A percentile compares a stretch with the other conserved stretches of the same genome.
These are phyloP conservation scores for Percopsis transmontana DNA, from an alignment of 2,113 vertebrate genomes.

Conservation along the genomic window DNA sequence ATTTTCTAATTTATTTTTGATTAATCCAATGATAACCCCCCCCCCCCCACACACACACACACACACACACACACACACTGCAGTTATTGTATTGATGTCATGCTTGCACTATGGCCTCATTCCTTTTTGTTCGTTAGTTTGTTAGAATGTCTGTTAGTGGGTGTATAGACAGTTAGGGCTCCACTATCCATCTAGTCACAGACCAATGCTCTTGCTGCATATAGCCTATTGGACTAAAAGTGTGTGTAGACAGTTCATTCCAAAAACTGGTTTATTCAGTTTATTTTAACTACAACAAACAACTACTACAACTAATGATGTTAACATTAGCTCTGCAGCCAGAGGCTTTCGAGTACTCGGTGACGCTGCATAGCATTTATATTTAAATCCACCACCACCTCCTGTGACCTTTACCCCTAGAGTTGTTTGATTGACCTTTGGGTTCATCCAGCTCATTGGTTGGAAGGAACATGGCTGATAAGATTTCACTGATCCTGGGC, in stretches of 20 bases:
- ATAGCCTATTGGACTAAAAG: too few species aligned
- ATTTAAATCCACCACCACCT: neutral
- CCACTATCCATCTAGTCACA: conserved; percentile 7
- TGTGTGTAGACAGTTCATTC: too few species aligned
- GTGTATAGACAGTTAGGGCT: neutral
- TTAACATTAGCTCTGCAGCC: too few species aligned
- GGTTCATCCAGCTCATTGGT: conserved; percentile 6
- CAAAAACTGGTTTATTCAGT: neutral
- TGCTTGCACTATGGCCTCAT: neutral
- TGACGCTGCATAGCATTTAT: neutral
- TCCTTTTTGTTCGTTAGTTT: neutral
- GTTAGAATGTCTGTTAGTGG: neutral
- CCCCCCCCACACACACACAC: too few species aligned
- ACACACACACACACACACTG: too few species aligned
- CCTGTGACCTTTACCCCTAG: neutral
- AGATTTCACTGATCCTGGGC: conserved; percentile 21
- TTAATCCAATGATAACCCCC: conserved; percentile 1
- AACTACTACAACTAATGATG: too few species aligned
- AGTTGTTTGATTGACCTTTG: conserved; percentile 12
- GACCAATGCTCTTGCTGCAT: neutral
- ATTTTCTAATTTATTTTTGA: neutral
- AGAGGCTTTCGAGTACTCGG: too few species aligned
- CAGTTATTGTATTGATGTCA: conserved; percentile 4
- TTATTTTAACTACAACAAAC: too few species aligned
- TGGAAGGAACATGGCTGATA: conserved; percentile 1